Evolutionary conservation across 2,888 invertebrate species (phyloP).

Genomic region (Lithophane leautieri): DNA sequence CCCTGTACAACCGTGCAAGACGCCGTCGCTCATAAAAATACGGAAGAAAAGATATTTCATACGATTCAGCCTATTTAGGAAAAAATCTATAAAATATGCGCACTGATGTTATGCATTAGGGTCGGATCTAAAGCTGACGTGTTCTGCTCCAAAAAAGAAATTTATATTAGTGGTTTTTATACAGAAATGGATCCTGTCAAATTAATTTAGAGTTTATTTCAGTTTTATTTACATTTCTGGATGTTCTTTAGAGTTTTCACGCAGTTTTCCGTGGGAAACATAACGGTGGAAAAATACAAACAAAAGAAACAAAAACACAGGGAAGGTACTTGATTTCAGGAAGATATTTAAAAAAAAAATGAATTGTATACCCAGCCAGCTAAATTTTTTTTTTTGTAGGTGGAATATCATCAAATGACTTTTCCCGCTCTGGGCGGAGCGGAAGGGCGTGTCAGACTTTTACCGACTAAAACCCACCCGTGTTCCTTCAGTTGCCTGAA

Average conservation of each 20-base stretch:
- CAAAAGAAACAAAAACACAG: background rate
- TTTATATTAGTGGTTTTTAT: background rate
- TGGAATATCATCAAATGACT: no score
- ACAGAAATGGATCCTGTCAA: background rate
- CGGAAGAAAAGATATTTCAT: slow-evolving; percentile 53
- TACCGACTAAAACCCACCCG: no score
- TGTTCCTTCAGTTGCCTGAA: no score
- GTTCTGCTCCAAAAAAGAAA: background rate
- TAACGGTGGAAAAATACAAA: background rate
- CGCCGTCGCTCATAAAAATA: slow-evolving; percentile 48
- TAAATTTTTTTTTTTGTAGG: no score
- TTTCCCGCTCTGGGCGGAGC: no score
- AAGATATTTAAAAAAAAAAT: no score
- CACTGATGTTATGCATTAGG: slow-evolving; percentile 13
- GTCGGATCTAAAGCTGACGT: background rate
- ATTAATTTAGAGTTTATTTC: background rate
- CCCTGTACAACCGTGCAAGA: slow-evolving; percentile 42
- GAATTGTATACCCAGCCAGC: no score
- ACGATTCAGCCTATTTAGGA: slow-evolving; percentile 26
- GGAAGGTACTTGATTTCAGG: no score
- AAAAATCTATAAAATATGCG: slow-evolving; percentile 28
- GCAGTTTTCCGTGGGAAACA: background rate
- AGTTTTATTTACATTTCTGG: background rate
- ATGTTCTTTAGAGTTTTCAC: background rate
- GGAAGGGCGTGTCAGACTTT: no score